Conservation (phyloP, 1,140 invertebrate genomes). For the Ceratina australensis region DNA sequence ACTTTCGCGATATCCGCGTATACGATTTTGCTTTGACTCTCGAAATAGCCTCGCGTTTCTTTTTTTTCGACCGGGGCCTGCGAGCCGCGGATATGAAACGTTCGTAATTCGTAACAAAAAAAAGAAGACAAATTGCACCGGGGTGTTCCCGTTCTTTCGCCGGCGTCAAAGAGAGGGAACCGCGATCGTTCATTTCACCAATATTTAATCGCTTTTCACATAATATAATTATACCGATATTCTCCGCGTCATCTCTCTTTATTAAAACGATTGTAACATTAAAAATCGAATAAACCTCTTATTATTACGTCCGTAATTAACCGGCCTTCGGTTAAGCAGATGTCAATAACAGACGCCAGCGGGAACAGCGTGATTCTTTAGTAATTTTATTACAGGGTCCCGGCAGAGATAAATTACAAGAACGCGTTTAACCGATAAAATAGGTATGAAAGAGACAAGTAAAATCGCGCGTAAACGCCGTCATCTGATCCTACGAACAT, state of each 20-base stretch:
- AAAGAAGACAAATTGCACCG: background rate
- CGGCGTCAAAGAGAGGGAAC: background rate
- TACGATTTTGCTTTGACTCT: slow-evolving; percentile 11
- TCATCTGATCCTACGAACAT: too few relatives aligned
- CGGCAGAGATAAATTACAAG: too few relatives aligned
- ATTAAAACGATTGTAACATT: background rate
- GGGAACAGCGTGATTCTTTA: too few relatives aligned
- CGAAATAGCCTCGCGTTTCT: background rate
- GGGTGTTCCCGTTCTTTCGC: background rate
- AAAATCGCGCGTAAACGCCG: too few relatives aligned
- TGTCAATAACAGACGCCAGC: too few relatives aligned
- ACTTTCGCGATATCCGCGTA: background rate
- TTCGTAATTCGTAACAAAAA: slow-evolving; percentile 1
- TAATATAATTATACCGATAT: background rate
- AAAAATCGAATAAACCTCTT: too few relatives aligned
- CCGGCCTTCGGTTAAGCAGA: too few relatives aligned
- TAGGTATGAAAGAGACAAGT: too few relatives aligned
- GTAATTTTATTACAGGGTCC: too few relatives aligned
- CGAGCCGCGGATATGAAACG: background rate
- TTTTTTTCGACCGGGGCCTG: background rate
- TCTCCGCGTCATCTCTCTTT: background rate
- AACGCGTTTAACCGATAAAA: too few relatives aligned
- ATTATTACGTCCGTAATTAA: too few relatives aligned
- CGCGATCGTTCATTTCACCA: background rate
- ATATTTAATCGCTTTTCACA: slow-evolving; percentile 4